A percentile compares a stretch with the other conserved stretches of the same genome.
Evolutionary conservation across 2,113 vertebrate species (phyloP).

Genomic region (Gobiocypris rarus): DNA sequence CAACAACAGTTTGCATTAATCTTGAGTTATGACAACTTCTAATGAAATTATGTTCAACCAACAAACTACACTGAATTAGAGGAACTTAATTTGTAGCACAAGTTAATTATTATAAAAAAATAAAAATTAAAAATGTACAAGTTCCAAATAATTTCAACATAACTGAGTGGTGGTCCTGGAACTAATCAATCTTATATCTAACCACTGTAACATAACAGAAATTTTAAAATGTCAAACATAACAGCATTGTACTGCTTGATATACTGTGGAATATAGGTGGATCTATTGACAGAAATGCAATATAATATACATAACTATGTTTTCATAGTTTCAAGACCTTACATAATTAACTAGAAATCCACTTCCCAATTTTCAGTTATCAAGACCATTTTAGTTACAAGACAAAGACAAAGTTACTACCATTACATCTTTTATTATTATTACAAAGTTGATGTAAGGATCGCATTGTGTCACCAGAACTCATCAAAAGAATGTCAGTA

Average conservation of each 20-base stretch:
- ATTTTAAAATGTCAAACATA: too few relatives aligned
- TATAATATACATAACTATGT: too few relatives aligned
- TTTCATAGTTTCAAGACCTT: too few relatives aligned
- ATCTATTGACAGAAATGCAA: too few relatives aligned
- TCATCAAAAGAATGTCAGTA: too few relatives aligned
- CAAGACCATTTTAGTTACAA: not conserved
- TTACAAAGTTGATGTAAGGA: not conserved
- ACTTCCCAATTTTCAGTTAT: not conserved
- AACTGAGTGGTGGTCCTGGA: not conserved
- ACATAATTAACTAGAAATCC: too few relatives aligned
- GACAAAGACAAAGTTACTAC: not conserved
- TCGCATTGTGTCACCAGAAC: not conserved
- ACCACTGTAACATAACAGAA: not conserved
- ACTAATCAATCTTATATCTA: not conserved
- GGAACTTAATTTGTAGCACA: not conserved
- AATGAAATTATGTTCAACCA: not conserved
- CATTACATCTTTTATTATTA: too few relatives aligned
- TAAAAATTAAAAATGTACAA: too few relatives aligned
- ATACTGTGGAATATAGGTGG: too few relatives aligned
- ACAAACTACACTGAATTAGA: not conserved
- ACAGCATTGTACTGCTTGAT: too few relatives aligned
- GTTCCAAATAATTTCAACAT: not conserved
- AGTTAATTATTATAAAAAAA: too few relatives aligned
- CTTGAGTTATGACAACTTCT: not conserved
- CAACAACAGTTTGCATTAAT: not conserved